Base-by-base conservation (phyloP, 1,140 invertebrate species). In the Triops cancriformis region DNA sequence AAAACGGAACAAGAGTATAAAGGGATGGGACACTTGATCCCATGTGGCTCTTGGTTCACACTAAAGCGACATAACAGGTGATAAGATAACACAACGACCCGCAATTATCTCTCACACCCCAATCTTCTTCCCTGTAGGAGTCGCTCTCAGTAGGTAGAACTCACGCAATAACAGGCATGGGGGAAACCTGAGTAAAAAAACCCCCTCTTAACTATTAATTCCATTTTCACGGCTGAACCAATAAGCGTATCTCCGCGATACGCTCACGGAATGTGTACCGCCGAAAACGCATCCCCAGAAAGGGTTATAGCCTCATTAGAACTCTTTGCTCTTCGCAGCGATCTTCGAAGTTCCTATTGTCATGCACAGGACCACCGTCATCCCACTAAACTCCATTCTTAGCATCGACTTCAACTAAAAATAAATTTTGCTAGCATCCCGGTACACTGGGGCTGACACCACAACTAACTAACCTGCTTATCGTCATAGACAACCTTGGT, bases 91-190 rank as follows among this genome's bases (percentile, higher is more conserved):
- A 64, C 51, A 64, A 64, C 51, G 51, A n/a, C 51, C 51, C 51
- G 51, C 51, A 64, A 64, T 64, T 64, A 64, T 64, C 51, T 64
- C 51, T 64, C 51, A 64, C n/a, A 64, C 51, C 51, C 51, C 51
- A 64, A 64, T 64, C 51, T 64, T 64, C 51, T 23, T 64, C 51
- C 51, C 51, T 18, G 51, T 64, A 64, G 51, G 51, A 64, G n/a
- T 23, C 18, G 14, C n/a, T 64, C 31, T 23, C 10, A 64, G 51
- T 64, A 64, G 51, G 18, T n/a, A 23, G 18, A 64, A 23, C 51
- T n/a, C 51, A 64, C 51, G 51, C 51, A 64, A 64, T 9, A 14
- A 14, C 51, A 23, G 51, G 6, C 51, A 23, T 10, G 51, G 51
- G 51, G 18, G 18, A 18, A n/a, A n/a, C 9, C 23, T 23, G 51